Evolutionary conservation across 1,140 invertebrate species (phyloP).

Genomic region (Neotoxoptera formosana): DNA sequence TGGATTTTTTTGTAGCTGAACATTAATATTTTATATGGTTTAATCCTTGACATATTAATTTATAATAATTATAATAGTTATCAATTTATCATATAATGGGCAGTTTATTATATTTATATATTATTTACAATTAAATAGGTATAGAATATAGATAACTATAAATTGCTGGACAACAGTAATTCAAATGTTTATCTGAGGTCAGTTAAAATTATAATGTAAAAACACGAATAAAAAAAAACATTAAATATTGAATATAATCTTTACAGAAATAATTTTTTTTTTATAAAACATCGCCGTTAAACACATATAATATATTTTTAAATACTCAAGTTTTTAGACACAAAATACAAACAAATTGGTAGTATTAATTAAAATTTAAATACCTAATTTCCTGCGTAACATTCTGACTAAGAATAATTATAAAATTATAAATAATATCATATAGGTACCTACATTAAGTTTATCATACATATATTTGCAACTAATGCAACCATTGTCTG

Average conservation of each 20-base stretch:
- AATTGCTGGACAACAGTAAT: background rate
- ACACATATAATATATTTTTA: background rate
- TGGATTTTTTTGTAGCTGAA: background rate
- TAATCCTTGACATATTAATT: background rate
- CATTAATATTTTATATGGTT: background rate
- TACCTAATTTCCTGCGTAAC: background rate
- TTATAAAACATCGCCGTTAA: background rate
- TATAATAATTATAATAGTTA: background rate
- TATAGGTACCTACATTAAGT: too few relatives aligned
- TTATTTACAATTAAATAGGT: background rate
- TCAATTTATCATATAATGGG: background rate
- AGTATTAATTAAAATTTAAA: background rate
- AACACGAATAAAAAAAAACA: background rate
- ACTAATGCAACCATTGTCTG: background rate
- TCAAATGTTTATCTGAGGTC: background rate
- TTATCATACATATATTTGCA: background rate
- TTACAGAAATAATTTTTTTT: background rate
- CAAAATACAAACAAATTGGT: background rate
- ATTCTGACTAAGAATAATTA: background rate
- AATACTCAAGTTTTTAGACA: background rate
- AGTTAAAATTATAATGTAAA: background rate
- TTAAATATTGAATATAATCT: background rate
- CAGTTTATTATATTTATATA: background rate
- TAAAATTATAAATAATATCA: constrained; percentile 3
- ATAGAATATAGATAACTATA: background rate